A percentile compares a stretch with the other conserved stretches of the same genome.
Evolutionary conservation across 2,113 vertebrate species (phyloP).

Genomic region (Tupaia chinensis): DNA sequence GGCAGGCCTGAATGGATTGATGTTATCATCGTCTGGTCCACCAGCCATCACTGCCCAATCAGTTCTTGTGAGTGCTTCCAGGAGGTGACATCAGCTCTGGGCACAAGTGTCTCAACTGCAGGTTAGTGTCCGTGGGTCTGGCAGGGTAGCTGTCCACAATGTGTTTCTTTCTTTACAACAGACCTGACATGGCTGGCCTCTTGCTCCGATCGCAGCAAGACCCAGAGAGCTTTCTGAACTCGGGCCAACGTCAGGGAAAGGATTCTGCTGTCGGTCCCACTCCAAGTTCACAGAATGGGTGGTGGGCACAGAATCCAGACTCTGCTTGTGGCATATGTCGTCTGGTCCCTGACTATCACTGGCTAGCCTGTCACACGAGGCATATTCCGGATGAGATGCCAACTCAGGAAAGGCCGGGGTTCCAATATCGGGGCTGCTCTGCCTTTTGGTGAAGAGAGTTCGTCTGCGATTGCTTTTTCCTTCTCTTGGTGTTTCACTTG

Average conservation of each 20-base stretch:
- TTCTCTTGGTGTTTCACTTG: not conserved
- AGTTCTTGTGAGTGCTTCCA: rapidly evolving
- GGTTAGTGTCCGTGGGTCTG: not conserved
- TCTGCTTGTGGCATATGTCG: not conserved
- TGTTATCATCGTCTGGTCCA: rapidly evolving
- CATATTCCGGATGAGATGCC: rapidly evolving
- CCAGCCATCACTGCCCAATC: rapidly evolving
- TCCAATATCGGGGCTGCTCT: rapidly evolving
- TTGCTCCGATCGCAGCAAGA: rapidly evolving
- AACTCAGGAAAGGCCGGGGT: too few species aligned
- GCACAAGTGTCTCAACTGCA: not conserved
- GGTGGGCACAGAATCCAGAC: slow-evolving; percentile 66
- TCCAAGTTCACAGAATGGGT: slow-evolving; percentile 33
- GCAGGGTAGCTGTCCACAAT: rapidly evolving
- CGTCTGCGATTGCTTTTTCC: rapidly evolving
- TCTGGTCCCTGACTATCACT: not conserved
- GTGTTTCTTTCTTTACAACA: not conserved
- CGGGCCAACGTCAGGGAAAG: slow-evolving; percentile 54
- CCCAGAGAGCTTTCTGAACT: not conserved
- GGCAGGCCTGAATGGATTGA: rapidly evolving
- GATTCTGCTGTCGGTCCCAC: slow-evolving; percentile 69
- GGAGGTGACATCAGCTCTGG: rapidly evolving
- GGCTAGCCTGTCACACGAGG: rapidly evolving
- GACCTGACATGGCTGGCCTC: not conserved
- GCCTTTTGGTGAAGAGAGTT: too few species aligned